phyloP scores from a whole-genome alignment of 1,140 invertebrate genomes.

The Trypoxylus dichotomus region DNA sequence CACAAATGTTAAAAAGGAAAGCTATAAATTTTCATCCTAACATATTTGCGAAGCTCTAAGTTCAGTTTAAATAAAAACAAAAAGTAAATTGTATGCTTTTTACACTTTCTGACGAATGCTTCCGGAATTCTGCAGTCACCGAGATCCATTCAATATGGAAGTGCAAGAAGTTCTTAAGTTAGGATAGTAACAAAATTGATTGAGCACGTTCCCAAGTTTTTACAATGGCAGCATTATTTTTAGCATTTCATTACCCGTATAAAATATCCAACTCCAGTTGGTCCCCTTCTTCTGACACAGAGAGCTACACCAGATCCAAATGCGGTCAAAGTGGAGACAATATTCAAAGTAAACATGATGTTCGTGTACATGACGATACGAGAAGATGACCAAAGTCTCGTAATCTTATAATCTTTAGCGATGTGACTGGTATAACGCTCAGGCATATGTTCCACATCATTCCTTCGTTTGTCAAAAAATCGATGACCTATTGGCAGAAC shows the following conservation, averaged over 20 bases:
- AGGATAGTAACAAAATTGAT: conserved; percentile 27
- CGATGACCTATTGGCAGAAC: conserved; percentile 33
- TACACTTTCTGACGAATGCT: conserved; percentile 62
- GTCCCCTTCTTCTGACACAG: not conserved
- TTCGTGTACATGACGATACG: conserved; percentile 34
- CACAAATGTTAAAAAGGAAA: no score
- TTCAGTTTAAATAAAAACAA: conserved; percentile 67
- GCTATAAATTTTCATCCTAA: no score
- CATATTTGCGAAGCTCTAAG: conserved; percentile 68
- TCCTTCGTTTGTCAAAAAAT: conserved; percentile 28
- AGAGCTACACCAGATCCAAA: conserved; percentile 27
- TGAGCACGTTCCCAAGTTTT: not conserved
- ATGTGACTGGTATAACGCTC: conserved; percentile 31
- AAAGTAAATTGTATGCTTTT: conserved; percentile 66
- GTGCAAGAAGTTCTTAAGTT: conserved; percentile 46
- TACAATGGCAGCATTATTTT: not conserved
- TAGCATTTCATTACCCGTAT: not conserved
- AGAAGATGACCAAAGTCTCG: conserved; percentile 35
- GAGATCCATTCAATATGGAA: conserved; percentile 50
- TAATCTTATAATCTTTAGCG: conserved; percentile 30
- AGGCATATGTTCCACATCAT: conserved; percentile 25
- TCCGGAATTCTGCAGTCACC: conserved; percentile 58
- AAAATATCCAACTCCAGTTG: not conserved
- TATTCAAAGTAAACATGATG: conserved; percentile 36
- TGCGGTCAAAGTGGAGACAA: not conserved